Evolutionary conservation across 2,888 invertebrate species (phyloP).

Genomic region (Papilio elwesi): DNA sequence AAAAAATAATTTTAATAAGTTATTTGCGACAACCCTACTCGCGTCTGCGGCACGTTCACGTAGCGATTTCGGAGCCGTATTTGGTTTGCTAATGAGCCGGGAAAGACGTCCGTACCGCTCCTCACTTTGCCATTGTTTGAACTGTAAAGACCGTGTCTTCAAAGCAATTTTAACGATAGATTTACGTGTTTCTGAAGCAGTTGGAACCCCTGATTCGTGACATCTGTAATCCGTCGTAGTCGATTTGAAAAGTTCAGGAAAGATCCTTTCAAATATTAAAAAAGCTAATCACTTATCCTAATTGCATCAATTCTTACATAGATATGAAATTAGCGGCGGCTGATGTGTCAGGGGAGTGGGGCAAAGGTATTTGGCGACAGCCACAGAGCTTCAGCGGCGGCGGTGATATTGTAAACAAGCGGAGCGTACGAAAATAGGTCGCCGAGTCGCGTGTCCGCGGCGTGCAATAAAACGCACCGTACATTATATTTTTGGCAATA

Average conservation of each 20-base stretch:
- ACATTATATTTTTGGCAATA: constrained; percentile 48
- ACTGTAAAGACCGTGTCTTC: not conserved
- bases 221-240: no score
- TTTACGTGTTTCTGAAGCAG: no score
- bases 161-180: no score
- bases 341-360: not conserved
- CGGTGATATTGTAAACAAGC: constrained; percentile 60
- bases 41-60: constrained; percentile 4
- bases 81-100: constrained; percentile 39
- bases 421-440: constrained; percentile 47
- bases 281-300: not conserved
- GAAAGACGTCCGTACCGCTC: constrained; percentile 5
- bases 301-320: not conserved
- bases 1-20: not conserved
- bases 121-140: constrained; percentile 3
- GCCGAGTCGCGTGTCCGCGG: constrained; percentile 30
- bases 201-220: no score
- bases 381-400: constrained; percentile 41
- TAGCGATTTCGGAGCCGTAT: constrained; percentile 28
- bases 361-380: constrained; percentile 43
- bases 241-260: no score
- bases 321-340: not conserved
- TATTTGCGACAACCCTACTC: constrained; percentile 9
- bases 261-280: not conserved
- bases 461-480: constrained; percentile 36